Evolutionary conservation across 2,113 vertebrate genomes (phyloP).

Genomic region (Sula dactylatra): DNA sequence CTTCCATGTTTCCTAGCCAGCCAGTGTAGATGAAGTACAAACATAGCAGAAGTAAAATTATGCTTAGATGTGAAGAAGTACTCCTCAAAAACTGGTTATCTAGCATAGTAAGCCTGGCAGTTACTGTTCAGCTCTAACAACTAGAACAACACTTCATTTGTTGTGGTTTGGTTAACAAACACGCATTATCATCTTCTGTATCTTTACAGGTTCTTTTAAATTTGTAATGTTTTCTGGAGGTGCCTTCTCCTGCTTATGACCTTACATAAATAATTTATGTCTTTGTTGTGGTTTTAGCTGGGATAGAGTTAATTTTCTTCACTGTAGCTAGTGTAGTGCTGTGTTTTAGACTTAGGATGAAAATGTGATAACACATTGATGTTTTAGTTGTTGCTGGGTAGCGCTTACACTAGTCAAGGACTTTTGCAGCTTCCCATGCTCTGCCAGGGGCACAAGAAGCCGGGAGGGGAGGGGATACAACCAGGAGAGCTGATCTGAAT

Average conservation of each 20-base stretch:
- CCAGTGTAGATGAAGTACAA: background rate
- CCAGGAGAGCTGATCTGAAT: no score
- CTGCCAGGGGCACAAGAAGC: no score
- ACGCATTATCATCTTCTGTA: background rate
- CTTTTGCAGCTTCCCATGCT: no score
- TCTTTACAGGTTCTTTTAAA: background rate
- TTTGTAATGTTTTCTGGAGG: background rate
- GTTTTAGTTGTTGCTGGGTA: no score
- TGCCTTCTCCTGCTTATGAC: background rate
- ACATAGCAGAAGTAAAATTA: background rate
- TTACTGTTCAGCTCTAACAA: background rate
- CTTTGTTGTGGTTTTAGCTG: no score
- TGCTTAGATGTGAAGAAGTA: background rate
- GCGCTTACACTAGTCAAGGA: no score
- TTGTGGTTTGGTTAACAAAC: background rate
- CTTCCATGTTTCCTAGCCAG: background rate
- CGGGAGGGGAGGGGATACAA: no score
- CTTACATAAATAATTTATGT: background rate
- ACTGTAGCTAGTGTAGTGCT: no score
- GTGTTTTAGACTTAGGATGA: no score
- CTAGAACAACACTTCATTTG: background rate
- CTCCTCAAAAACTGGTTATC: background rate
- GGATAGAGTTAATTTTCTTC: no score
- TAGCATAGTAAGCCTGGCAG: background rate
- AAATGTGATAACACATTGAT: no score